Percentiles rank a stretch among this genome's conserved stretches.
These are phyloP conservation scores for Uloborus plumipes DNA, from an alignment of 2,888 invertebrate species.

Conservation along the genomic window DNA sequence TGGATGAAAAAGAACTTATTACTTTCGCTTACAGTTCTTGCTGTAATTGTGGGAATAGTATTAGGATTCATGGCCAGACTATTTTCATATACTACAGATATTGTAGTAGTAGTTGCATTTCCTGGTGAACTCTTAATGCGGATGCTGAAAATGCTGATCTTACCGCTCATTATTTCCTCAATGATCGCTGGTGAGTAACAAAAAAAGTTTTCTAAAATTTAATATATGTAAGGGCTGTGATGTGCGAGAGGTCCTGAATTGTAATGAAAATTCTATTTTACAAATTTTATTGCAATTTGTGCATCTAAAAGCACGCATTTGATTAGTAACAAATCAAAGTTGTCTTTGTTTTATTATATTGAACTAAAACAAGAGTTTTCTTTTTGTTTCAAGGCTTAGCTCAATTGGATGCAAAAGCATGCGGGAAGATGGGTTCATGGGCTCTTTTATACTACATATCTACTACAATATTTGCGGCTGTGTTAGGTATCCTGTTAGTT, in stretches of 20 bases:
- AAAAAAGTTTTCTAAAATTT: background rate
- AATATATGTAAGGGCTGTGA: background rate
- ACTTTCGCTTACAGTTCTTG: constrained; percentile 75
- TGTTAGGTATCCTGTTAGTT: constrained; percentile 78
- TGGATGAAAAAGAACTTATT: constrained; percentile 75
- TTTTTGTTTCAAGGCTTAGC: constrained; percentile 74
- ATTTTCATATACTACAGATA: constrained; percentile 72
- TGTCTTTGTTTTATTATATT: too few relatives aligned
- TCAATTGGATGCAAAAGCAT: constrained; percentile 77
- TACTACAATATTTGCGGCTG: constrained; percentile 78
- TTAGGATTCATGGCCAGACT: constrained; percentile 75
- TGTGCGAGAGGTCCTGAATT: too few relatives aligned
- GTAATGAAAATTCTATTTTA: too few relatives aligned
- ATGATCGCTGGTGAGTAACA: constrained; percentile 76
- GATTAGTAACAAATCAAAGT: too few relatives aligned
- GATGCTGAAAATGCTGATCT: constrained; percentile 79
- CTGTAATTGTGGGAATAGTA: constrained; percentile 75
- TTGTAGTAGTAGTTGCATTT: constrained; percentile 77
- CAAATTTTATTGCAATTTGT: too few relatives aligned
- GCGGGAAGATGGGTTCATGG: constrained; percentile 78
- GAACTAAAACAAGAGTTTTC: background rate
- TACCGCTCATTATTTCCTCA: constrained; percentile 78
- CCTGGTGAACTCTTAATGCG: constrained; percentile 80
- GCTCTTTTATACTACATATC: constrained; percentile 78
- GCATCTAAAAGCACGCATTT: too few relatives aligned